A percentile compares a stretch with the other conserved stretches of the same genome.
Conservation (phyloP, 2,888 invertebrate species). For the Oxystoma pomonae region DNA sequence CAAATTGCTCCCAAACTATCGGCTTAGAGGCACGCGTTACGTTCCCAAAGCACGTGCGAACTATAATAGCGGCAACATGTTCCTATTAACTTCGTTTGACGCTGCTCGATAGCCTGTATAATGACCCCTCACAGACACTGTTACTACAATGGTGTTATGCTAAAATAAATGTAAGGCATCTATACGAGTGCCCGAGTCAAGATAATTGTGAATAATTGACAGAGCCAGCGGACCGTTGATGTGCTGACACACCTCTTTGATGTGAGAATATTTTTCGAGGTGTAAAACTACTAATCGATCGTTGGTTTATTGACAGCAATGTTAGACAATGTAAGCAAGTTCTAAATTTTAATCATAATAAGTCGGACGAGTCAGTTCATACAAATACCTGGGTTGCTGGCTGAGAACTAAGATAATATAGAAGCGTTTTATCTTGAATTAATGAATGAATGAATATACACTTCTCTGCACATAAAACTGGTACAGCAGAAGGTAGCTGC, state of each 20-base stretch:
- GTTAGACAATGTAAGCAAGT: too few species aligned
- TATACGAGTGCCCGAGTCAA: neutral
- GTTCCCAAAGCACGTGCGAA: slow-evolving; percentile 14
- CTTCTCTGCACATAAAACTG: too few species aligned
- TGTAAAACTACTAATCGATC: neutral
- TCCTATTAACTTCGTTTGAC: slow-evolving; percentile 23
- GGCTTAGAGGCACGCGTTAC: neutral
- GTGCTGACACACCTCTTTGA: neutral
- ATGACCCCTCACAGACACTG: neutral
- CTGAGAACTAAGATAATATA: too few species aligned
- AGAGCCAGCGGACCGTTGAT: neutral
- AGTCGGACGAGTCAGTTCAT: too few species aligned
- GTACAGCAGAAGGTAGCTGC: too few species aligned
- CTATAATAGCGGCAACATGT: slow-evolving; percentile 15
- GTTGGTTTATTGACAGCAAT: too few species aligned
- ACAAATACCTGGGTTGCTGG: too few species aligned
- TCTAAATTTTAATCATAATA: too few species aligned
- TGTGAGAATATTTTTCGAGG: neutral
- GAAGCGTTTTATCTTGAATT: too few species aligned
- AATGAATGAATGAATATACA: too few species aligned
- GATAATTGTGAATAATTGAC: neutral
- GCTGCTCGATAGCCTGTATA: neutral
- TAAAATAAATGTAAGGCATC: neutral
- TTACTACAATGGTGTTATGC: neutral
- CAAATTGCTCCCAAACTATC: neutral